Percentiles rank a stretch among this genome's conserved stretches.
These are phyloP conservation scores for Eupithecia centaureata DNA, from an alignment of 2,888 invertebrate species.

Conservation along the genomic window DNA sequence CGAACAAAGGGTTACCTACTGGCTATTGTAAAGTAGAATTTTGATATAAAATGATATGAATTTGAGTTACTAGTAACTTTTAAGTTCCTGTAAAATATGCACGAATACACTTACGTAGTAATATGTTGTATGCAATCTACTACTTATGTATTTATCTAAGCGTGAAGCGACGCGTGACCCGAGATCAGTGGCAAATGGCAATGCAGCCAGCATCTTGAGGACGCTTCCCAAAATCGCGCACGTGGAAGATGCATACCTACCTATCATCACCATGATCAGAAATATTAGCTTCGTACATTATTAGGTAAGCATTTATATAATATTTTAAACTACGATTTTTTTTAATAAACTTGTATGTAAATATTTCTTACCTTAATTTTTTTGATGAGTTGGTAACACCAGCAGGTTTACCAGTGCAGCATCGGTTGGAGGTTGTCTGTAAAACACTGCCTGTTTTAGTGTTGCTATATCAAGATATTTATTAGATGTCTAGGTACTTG, in stretches of 20 bases:
- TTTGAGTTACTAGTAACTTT: not conserved
- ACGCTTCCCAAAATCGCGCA: too few relatives aligned
- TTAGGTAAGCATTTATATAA: not conserved
- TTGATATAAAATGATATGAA: not conserved
- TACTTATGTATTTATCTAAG: too few relatives aligned
- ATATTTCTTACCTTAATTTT: slow-evolving; percentile 35
- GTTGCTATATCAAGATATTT: not conserved
- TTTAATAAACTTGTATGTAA: not conserved
- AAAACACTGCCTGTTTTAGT: slow-evolving; percentile 24
- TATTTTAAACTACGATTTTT: not conserved
- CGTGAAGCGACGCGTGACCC: too few relatives aligned
- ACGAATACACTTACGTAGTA: too few relatives aligned
- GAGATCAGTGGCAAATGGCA: too few relatives aligned
- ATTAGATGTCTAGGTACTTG: not conserved
- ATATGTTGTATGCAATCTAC: too few relatives aligned
- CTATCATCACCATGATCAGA: too few relatives aligned
- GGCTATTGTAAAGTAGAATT: too few relatives aligned
- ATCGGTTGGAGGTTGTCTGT: slow-evolving; percentile 43
- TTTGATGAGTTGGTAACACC: slow-evolving; percentile 32
- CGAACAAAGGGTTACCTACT: too few relatives aligned
- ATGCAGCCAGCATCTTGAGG: too few relatives aligned
- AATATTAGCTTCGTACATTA: not conserved
- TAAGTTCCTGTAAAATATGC: not conserved
- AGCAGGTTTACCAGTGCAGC: slow-evolving; percentile 31
- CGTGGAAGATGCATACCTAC: too few relatives aligned